Conservation (phyloP, 2,113 vertebrate genomes). For the Ciconia boyciana region DNA sequence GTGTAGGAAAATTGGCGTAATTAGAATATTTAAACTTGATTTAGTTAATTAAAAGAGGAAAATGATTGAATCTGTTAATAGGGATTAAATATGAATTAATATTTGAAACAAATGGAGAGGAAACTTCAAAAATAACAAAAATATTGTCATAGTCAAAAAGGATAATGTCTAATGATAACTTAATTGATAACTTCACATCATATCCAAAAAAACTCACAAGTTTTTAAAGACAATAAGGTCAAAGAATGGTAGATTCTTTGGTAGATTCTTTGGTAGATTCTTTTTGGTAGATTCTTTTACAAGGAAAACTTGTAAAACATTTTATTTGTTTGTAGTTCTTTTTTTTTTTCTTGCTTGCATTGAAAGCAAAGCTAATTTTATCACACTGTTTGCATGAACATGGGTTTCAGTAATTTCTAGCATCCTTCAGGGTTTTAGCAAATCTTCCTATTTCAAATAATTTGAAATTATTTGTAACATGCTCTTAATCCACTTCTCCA, state of each 20-base stretch:
- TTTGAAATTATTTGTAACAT: background rate
- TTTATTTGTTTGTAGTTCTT: background rate
- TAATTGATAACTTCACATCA: background rate
- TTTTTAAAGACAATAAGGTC: background rate
- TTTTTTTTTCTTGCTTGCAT: background rate
- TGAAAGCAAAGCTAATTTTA: background rate
- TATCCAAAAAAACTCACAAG: background rate
- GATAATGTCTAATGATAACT: background rate
- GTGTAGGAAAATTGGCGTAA: background rate
- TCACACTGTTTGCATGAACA: background rate
- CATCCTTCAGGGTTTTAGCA: background rate
- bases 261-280: no score
- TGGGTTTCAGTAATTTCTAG: background rate
- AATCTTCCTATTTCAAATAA: background rate
- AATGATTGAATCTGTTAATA: background rate
- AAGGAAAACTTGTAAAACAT: background rate
- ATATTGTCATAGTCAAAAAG: background rate
- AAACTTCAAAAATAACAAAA: background rate
- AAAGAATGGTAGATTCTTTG: background rate
- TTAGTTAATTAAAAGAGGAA: background rate
- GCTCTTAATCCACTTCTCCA: background rate
- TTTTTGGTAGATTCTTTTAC: no score
- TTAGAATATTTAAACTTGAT: background rate
- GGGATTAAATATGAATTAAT: background rate
- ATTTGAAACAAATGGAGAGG: background rate